phyloP scores from a whole-genome alignment of 2,888 invertebrate genomes.

The Aphodius granarius region DNA sequence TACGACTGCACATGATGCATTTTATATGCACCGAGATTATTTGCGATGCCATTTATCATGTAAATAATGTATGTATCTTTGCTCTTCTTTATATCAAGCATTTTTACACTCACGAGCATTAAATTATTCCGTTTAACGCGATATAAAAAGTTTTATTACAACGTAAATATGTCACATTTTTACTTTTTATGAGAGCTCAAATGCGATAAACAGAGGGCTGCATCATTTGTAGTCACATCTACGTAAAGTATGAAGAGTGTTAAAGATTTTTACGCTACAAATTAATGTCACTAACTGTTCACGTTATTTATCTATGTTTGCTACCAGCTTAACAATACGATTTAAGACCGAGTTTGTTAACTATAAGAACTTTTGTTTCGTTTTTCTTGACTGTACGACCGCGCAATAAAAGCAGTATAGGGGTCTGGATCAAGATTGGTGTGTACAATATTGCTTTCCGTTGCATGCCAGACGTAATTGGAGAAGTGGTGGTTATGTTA shows the following conservation, averaged over 20 bases:
- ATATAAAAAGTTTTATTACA: background rate
- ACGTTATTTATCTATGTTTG: background rate
- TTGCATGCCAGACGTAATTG: background rate
- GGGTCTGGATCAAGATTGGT: background rate
- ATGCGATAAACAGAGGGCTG: background rate
- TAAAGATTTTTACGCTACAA: background rate
- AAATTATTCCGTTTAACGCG: background rate
- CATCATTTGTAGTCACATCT: background rate
- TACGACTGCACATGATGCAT: background rate
- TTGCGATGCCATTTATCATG: background rate
- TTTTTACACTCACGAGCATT: background rate
- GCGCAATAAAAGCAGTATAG: background rate
- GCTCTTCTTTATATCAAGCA: background rate
- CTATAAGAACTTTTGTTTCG: no score
- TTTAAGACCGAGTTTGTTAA: no score
- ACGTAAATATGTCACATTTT: background rate
- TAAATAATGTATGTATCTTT: background rate
- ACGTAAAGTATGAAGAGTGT: background rate
- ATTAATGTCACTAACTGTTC: background rate
- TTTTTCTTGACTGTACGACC: no score
- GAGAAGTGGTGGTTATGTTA: background rate
- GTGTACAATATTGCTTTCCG: background rate
- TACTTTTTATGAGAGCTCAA: background rate
- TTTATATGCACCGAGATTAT: background rate
- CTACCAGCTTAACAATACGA: no score